Conservation (phyloP, 2,113 vertebrate species). For the Hypanus sabinus region DNA sequence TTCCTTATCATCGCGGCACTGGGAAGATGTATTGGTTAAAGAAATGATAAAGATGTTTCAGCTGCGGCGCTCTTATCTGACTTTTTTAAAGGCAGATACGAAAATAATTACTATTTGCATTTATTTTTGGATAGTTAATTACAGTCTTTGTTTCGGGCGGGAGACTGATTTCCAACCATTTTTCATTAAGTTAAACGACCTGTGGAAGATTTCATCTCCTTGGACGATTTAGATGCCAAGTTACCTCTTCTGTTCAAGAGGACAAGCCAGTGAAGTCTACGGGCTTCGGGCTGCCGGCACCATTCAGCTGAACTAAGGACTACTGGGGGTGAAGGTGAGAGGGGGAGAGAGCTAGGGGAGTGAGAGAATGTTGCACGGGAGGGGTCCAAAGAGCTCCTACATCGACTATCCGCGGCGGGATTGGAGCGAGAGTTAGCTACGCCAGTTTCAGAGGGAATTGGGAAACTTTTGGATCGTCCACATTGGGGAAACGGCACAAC, state of each 20-base stretch:
- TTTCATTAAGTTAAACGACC: not conserved
- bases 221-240: not conserved
- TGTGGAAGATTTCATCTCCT: not conserved
- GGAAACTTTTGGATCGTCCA: not conserved
- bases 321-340: not conserved
- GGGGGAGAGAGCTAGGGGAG: not conserved
- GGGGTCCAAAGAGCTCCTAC: not conserved
- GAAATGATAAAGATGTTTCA: not conserved
- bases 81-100: not conserved
- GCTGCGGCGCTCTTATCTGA: not conserved
- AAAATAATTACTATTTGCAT: too few species aligned
- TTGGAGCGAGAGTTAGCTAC: not conserved
- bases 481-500: too few species aligned
- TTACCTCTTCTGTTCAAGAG: not conserved
- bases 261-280: not conserved
- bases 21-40: not conserved
- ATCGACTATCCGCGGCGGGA: not conserved
- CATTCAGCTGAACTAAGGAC: not conserved
- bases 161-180: not conserved
- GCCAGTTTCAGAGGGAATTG: not conserved
- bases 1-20: not conserved
- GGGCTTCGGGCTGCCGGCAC: not conserved
- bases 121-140: too few species aligned
- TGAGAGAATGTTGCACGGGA: not conserved
- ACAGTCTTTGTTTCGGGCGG: not conserved